Evolutionary conservation across 2,113 vertebrate genomes (phyloP), one percentile per base, ranked within the genome.

Genomic region (Heptranchias perlo): DNA sequence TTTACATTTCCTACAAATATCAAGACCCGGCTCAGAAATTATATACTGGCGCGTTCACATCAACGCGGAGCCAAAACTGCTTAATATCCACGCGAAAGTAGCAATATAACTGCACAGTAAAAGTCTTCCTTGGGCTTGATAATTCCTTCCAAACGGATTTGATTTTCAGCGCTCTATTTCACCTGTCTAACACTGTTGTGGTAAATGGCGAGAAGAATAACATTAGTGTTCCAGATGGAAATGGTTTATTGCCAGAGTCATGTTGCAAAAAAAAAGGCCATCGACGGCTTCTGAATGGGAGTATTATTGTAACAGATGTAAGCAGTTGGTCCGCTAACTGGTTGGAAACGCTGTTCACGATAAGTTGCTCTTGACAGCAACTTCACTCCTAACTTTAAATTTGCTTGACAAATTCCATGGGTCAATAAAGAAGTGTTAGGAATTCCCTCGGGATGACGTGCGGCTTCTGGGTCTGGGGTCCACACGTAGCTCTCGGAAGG

Each of bases 371-470:
- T 94, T 94, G 93, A 65, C 18, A 47, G 62, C 62, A 44, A 67
- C 39, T 47, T 47, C 39, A 47, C 62, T 44, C 61, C 93, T 47
- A 67, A 47, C 64, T 94, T 67, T 13, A 94, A 94, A 94, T 94
- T 47, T 94, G 93, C 64, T 31, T 31, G 93, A 94, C 93, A 94
- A 94, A 94, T 94, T 94, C 62, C 35, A 92, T 94, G 44, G 64
- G 21, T 94, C 64, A 69, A 94, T 69, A 67, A 67, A 69, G 64
- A 94, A 49, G 93, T 67, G 93, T 67, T 67, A 94, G 44, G 62
- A 94, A 94, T 94, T 94, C 62, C 61, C 93, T 69, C 6, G 23
- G 62, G 93, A 0, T 94, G 93, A 94, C 58, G 25, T 94, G 23
- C 93, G 49, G 21, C 39, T 49, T 28, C 18, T 44, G 21, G 23